phyloP scores from a whole-genome alignment of 2,888 invertebrate species.

The Sesamia inferens region DNA sequence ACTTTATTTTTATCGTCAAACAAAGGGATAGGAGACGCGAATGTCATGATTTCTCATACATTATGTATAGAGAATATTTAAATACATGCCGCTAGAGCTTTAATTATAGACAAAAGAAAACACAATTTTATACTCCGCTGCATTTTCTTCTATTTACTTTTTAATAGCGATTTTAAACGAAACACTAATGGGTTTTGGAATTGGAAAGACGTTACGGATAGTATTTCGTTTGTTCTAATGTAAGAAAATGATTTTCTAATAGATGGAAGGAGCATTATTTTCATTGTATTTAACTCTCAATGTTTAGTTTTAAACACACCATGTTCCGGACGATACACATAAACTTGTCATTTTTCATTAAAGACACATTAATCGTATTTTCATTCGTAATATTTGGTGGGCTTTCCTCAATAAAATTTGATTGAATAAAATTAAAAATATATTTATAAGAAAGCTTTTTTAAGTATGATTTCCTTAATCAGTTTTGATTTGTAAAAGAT shows the following conservation, averaged over 20 bases:
- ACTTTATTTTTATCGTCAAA: conserved; percentile 26
- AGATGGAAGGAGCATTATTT: neutral
- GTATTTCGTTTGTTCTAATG: conserved; percentile 2
- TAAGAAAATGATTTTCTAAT: conserved; percentile 26
- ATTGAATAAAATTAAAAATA: too few relatives aligned
- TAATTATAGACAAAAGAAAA: conserved; percentile 47
- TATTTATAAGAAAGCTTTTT: too few relatives aligned
- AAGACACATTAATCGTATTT: too few relatives aligned
- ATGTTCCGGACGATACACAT: too few relatives aligned
- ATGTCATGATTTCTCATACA: conserved; percentile 50
- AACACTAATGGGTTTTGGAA: conserved; percentile 20
- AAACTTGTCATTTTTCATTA: too few relatives aligned
- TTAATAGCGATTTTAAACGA: conserved; percentile 21
- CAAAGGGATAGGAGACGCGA: conserved; percentile 19
- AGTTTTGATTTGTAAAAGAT: too few relatives aligned
- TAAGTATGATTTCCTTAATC: too few relatives aligned
- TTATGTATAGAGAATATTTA: conserved; percentile 50
- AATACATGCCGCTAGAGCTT: conserved; percentile 38
- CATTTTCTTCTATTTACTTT: conserved; percentile 33
- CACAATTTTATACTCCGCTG: conserved; percentile 24
- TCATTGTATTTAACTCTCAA: neutral
- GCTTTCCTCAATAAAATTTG: too few relatives aligned
- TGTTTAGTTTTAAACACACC: too few relatives aligned
- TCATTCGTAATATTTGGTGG: too few relatives aligned
- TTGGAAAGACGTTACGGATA: conserved; percentile 28